Conservation (phyloP, 2,113 vertebrate genomes). For the Labeo rohita region DNA sequence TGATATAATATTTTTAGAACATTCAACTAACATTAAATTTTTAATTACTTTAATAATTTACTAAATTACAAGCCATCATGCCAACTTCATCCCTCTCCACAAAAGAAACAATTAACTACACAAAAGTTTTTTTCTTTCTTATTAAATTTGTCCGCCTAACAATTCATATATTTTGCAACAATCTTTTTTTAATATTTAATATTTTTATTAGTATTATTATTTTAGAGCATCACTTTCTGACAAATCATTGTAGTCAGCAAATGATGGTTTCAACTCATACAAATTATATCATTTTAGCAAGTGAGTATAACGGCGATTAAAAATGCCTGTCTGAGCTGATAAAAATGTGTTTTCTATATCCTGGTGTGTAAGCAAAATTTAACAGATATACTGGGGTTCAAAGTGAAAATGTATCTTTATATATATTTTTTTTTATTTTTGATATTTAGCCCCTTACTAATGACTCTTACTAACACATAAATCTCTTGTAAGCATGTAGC, state of each 20-base stretch:
- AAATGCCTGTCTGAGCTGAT: background rate
- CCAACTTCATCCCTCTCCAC: background rate
- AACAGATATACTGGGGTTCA: slow-evolving; percentile 8
- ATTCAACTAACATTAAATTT: background rate
- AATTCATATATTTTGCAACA: background rate
- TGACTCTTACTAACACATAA: slow-evolving; percentile 31
- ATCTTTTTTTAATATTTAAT: background rate
- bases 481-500: slow-evolving; percentile 8
- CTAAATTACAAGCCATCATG: background rate
- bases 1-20: background rate
- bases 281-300: background rate
- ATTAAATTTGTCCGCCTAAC: background rate
- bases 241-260: background rate
- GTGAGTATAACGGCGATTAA: background rate
- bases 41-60: background rate
- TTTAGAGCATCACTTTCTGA: background rate
- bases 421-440: too few species aligned
- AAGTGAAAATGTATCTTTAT: background rate
- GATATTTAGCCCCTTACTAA: slow-evolving; percentile 43
- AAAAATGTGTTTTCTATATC: background rate
- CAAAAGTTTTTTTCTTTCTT: background rate
- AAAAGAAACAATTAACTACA: background rate
- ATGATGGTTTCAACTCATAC: background rate
- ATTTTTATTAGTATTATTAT: background rate
- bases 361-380: slow-evolving; percentile 12